Base-by-base conservation (phyloP, 2,797 vertebrate genomes). In the Buphagus erythrorhynchus region DNA sequence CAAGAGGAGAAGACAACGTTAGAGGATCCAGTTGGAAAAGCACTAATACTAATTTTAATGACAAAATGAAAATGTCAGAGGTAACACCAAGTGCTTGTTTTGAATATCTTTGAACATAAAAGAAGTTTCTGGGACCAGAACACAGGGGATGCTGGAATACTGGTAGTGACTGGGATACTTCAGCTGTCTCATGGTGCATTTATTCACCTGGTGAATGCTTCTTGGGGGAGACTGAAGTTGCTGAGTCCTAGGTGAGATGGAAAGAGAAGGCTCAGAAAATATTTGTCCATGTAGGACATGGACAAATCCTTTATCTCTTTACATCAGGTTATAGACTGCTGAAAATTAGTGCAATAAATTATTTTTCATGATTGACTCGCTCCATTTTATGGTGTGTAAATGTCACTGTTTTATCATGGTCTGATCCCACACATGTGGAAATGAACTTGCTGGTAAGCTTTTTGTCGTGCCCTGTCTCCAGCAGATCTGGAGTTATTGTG, bases 1-100 rank as follows among this genome's bases (percentile, higher is more conserved):
- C 58, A 98, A 97, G 93, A 98, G 69, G 87, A 98, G 93, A 95
- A 97, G 96, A 96, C 71, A 35, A 66, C 5, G 16, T 76, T 98
- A 89, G 54, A 88, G 28, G 65, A 96, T 91, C 55, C 66, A 29
- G 12, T 1, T 28, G 74, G 81, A 85, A 75, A 78, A 77, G 28
- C 6, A 19, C 18, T 46, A 7, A n/a, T 31, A 12, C n/a, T 24
- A 19, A 63, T 82, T 78, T 82, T 59, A 73, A 54, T 42, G 42
- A 69, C 29, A 88, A 25, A 87, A 28, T 35, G 11, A n/a, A 57
- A 43, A 72, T 57, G 33, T 75, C 68, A 54, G 54, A 49, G n/a
- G 43, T 59, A 26, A 77, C 38, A 58, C 8, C 5, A 28, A 75
- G 35, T 58, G 66, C 72, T 86, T 76, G 25, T 40, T 86, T 48